phyloP scores from a whole-genome alignment of 2,797 vertebrate species.

The Serranus cabrilla region DNA sequence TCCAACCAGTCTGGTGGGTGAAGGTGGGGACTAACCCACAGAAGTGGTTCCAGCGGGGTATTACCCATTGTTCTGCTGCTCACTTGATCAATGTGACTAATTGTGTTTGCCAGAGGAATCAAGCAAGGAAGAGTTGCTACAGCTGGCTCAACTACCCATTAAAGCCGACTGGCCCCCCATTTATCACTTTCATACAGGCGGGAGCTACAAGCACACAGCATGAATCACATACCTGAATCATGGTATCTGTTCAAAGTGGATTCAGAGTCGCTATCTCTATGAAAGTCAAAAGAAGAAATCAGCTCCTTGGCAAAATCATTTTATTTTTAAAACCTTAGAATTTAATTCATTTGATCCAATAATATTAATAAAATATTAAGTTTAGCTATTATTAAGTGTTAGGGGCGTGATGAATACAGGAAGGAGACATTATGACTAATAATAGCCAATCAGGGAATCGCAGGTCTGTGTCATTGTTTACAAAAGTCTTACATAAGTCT shows the following conservation, averaged over 20 bases:
- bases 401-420: too few species aligned
- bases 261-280: background rate
- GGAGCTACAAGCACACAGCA: background rate
- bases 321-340: too few species aligned
- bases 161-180: slow-evolving; percentile 63
- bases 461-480: too few species aligned
- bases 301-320: too few species aligned
- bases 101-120: slow-evolving; percentile 62
- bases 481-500: too few species aligned
- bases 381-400: too few species aligned
- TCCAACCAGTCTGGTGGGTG: slow-evolving; percentile 32
- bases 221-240: background rate
- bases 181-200: slow-evolving; percentile 63
- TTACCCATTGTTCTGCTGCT: slow-evolving; percentile 72
- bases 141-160: slow-evolving; percentile 62
- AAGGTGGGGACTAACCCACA: slow-evolving; percentile 35
- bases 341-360: too few species aligned
- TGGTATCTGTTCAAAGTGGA: background rate
- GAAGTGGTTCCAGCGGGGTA: slow-evolving; percentile 58
- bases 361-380: too few species aligned
- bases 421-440: too few species aligned
- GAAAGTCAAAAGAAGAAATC: too few species aligned
- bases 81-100: slow-evolving; percentile 74
- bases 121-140: slow-evolving; percentile 55
- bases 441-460: too few species aligned